These are phyloP conservation scores for Leucoma salicis DNA, from an alignment of 2,888 invertebrate genomes.

Conservation along the genomic window DNA sequence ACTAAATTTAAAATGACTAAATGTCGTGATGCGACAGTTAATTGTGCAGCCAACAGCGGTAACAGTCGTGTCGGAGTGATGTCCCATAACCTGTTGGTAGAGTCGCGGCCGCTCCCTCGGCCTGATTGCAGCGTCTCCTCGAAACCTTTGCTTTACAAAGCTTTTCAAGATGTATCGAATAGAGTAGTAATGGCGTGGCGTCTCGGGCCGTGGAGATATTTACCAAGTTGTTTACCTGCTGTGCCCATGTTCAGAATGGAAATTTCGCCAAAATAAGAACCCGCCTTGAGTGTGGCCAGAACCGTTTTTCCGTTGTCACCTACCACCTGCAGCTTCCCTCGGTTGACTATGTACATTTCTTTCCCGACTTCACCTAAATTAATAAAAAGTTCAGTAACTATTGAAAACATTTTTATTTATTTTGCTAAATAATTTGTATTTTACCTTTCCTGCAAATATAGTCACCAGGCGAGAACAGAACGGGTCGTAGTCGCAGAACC, in stretches of 20 bases:
- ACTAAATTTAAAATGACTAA: neutral
- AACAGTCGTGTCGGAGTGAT: conserved; percentile 55
- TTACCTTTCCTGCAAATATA: conserved; percentile 99
- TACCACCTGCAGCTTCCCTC: conserved; percentile 96
- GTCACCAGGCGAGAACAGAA: conserved; percentile 98
- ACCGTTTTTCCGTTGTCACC: conserved; percentile 98
- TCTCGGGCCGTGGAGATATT: conserved; percentile 88
- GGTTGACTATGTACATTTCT: conserved; percentile 99
- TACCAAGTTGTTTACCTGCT: conserved; percentile 98
- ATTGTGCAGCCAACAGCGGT: conserved; percentile 38
- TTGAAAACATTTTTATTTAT: neutral
- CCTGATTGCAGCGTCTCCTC: conserved; percentile 82
- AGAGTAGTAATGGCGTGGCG: conserved; percentile 80
- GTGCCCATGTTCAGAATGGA: conserved; percentile 99
- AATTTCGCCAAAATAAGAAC: conserved; percentile 99
- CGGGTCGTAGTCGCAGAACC: conserved; percentile 95
- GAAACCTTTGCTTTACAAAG: conserved; percentile 75
- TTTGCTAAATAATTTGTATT: conserved; percentile 26
- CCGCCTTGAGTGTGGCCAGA: conserved; percentile 97
- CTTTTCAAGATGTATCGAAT: conserved; percentile 68
- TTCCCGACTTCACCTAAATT: conserved; percentile 97
- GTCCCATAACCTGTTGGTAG: conserved; percentile 78
- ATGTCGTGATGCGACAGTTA: conserved; percentile 1
- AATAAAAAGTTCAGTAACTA: conserved; percentile 13
- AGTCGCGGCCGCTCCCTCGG: conserved; percentile 78